Evolutionary conservation across 2,888 invertebrate species (phyloP).

Genomic region (Eudemis profundana): DNA sequence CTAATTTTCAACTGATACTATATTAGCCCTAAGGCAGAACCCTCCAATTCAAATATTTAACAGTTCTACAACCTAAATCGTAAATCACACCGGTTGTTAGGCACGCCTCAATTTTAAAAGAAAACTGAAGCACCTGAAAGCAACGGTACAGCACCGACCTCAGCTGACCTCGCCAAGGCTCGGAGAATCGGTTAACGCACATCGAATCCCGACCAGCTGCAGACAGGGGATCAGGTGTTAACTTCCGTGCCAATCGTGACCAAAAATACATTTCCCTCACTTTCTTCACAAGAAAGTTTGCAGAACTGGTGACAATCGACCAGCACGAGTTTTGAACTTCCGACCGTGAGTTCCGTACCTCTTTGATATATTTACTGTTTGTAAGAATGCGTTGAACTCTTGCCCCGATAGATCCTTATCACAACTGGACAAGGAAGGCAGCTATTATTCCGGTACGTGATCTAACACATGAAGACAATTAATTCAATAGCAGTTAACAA

Average conservation of each 20-base stretch:
- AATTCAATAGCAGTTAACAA: no score
- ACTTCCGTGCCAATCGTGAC: constrained; percentile 74
- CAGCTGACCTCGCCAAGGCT: constrained; percentile 73
- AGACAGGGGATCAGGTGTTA: constrained; percentile 73
- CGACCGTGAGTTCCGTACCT: neutral
- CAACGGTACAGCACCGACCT: constrained; percentile 70
- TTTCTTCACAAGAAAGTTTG: constrained; percentile 43
- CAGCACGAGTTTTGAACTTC: neutral
- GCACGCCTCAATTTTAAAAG: constrained; percentile 59
- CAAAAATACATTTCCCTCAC: constrained; percentile 49
- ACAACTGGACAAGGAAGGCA: no score
- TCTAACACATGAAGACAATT: no score
- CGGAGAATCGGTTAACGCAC: constrained; percentile 73
- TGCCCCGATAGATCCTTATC: no score
- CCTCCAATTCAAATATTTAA: constrained; percentile 3
- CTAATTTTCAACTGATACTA: neutral
- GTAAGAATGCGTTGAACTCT: no score
- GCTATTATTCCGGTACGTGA: no score
- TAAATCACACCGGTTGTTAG: constrained; percentile 50
- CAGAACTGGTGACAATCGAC: constrained; percentile 21
- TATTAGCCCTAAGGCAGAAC: constrained; percentile 9
- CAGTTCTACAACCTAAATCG: constrained; percentile 27
- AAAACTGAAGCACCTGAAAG: constrained; percentile 59
- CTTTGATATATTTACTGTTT: neutral
- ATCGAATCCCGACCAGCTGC: constrained; percentile 34